These are phyloP conservation scores for Sipha maydis DNA, from an alignment of 2,888 invertebrate species.

Conservation along the genomic window DNA sequence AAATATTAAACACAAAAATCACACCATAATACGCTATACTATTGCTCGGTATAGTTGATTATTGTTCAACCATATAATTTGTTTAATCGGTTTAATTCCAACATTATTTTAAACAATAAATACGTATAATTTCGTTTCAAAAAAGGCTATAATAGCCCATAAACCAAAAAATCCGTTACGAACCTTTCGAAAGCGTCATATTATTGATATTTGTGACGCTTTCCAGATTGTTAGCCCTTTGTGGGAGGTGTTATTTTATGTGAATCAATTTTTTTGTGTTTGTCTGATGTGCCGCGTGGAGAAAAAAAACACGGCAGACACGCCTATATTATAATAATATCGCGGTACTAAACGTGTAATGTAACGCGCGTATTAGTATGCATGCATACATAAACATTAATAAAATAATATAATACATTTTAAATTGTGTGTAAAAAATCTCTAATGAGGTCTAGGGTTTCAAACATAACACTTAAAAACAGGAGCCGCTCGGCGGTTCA, in stretches of 20 bases:
- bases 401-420: not conserved
- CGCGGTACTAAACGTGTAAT: not conserved
- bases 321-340: not conserved
- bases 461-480: constrained; percentile 20
- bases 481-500: constrained; percentile 18
- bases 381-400: not conserved
- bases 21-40: too few relatives aligned
- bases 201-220: not conserved
- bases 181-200: too few relatives aligned
- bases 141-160: too few relatives aligned
- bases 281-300: not conserved
- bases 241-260: not conserved
- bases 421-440: not conserved
- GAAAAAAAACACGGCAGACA: not conserved
- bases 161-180: too few relatives aligned
- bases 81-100: too few relatives aligned
- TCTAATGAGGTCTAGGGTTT: constrained; percentile 20
- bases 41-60: too few relatives aligned
- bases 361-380: not conserved
- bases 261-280: not conserved
- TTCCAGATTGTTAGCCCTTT: not conserved
- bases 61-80: too few relatives aligned
- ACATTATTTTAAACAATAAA: too few relatives aligned
- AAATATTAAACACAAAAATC: too few relatives aligned
- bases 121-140: too few relatives aligned